Percentiles rank a stretch among this genome's conserved stretches.
phyloP scores from a whole-genome alignment of 2,113 vertebrate species.

The cat (Felis catus) region F.catus_Fca126_mat1.0 CM031414.1:13228001-13228500 shows the following conservation, averaged over 20 bases:
- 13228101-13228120: too few species aligned
- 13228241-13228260: too few species aligned
- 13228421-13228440: background rate
- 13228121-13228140: too few species aligned
- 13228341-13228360: background rate
- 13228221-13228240: too few species aligned
- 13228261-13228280: too few species aligned
- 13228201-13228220: too few species aligned
- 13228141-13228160: too few species aligned
- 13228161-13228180: too few species aligned
- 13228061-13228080: background rate
- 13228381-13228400: rapidly evolving
- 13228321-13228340: too few species aligned
- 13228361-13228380: background rate
- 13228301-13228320: too few species aligned
- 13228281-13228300: too few species aligned
- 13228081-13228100: background rate
- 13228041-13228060: background rate
- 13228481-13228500: background rate
- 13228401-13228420: background rate
- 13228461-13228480: background rate
- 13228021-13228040: background rate
- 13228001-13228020: rapidly evolving
- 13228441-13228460: background rate
- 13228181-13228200: too few species aligned